Evolutionary conservation across 2,888 invertebrate species (phyloP), one percentile per base, ranked within the genome.

Genomic region (Dicranocentrus wangi): DNA sequence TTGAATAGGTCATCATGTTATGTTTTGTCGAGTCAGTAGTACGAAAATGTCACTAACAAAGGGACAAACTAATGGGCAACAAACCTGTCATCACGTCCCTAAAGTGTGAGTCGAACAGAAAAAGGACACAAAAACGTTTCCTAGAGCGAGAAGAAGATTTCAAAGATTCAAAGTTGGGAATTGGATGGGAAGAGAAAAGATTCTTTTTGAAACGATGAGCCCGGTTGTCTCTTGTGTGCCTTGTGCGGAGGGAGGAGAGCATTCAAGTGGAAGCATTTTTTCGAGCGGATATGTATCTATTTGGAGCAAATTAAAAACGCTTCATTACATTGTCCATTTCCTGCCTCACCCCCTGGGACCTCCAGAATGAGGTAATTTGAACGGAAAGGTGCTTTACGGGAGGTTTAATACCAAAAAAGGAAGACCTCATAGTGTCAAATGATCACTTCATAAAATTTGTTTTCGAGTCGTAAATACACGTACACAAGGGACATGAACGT

Each of bases 11-110:
- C 15, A 10, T 19, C 25, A 23, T 5, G 55, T 55, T 55, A 5
- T 21, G 17, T 25, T 23, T 17, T 55, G 21, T 8, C 17, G 8
- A 65, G 66, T 42, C n/a, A 17, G n/a, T 10, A 69, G 70, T 5
- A 51, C 28, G 43, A 55, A 32, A 7, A 55, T 27, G 27, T 71
- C 23, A 39, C 23, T 19, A 70, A 39, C 13, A 17, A 8, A 39
- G 17, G 10, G 7, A 25, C 55, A 15, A 21, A 72, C 60, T 61
- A 55, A 58, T 58, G 58, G 58, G 17, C 43, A 51, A 63, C 73
- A 76, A 32, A 53, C 42, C 75, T 66, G 65, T 75, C 75, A 75
- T 51, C 61, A 61, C 39, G 42, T 21, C 55, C n/a, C 42, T 10
- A 42, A 13, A 13, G 42, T 42, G 42, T 13, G 8, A 42, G 42